These are phyloP conservation scores for Sisor rabdophorus DNA, from an alignment of 2,113 vertebrate species.

Conservation along the genomic window DNA sequence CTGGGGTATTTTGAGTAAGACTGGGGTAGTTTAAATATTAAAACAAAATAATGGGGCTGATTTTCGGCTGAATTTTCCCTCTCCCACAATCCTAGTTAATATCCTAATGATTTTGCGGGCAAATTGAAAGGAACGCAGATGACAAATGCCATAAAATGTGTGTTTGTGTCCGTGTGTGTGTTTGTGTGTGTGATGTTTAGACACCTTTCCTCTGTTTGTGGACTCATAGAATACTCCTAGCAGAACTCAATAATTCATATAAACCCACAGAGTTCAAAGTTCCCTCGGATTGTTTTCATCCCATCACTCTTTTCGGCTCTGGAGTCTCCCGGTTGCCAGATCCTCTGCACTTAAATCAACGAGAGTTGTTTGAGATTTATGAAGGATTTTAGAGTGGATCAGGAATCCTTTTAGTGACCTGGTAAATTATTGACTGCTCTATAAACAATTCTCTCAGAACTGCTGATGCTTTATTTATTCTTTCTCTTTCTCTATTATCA, in stretches of 20 bases:
- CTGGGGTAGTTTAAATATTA: too few relatives aligned
- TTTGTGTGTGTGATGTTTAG: neutral
- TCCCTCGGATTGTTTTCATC: neutral
- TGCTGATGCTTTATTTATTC: neutral
- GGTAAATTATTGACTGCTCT: conserved; percentile 37
- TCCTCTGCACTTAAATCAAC: conserved; percentile 21
- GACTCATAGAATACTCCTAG: neutral
- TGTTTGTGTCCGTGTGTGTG: too few relatives aligned
- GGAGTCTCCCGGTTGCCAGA: neutral
- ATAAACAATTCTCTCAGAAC: conserved; percentile 37
- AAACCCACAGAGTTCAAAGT: conserved; percentile 10
- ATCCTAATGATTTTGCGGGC: too few relatives aligned
- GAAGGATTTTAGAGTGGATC: conserved; percentile 16
- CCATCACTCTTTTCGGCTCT: neutral
- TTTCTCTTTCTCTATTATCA: neutral
- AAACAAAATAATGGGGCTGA: too few relatives aligned
- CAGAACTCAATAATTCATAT: conserved; percentile 26
- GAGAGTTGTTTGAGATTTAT: conserved; percentile 15
- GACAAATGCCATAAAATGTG: too few relatives aligned
- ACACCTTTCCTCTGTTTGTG: neutral
- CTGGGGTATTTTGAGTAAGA: too few relatives aligned
- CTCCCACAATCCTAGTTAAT: too few relatives aligned
- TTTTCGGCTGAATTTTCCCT: too few relatives aligned
- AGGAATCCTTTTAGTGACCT: conserved; percentile 26
- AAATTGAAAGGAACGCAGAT: too few relatives aligned